Base-by-base conservation (phyloP, 2,888 invertebrate species). In the Tyria jacobaeae region DNA sequence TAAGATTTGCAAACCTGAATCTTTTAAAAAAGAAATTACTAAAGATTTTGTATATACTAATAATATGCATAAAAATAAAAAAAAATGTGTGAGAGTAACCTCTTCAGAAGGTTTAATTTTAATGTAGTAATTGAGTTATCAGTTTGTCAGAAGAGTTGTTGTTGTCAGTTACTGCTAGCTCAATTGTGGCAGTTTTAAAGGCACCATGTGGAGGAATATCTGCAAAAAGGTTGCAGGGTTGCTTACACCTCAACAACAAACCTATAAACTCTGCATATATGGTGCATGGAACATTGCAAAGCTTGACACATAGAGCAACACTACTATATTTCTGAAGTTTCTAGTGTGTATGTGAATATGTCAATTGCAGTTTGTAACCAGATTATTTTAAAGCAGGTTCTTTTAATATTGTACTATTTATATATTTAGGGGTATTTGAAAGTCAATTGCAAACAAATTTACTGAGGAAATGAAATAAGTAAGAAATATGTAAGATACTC, bases 331-430 rank as follows among this genome's bases (percentile, higher is more conserved):
- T 37, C 64, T 72, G 4, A 14, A 58, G 37, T 60, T 53, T 41
- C 57, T 59, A 14, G 7, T 44, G 44, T 21, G 21, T 53, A 56
- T 58, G 62, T 59, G 57, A 68, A 60, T 61, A 60, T 78, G 90
- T 90, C 90, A 90, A 90, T 85, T 90, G 90, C 90, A 90, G 90
- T 90, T 90, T 90, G 90, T 82, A 76, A 55, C 21, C 17, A 44
- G 31, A 44, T 15, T 15, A 31, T 39, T 21, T 31, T 14, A 17
- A 48, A 31, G 15, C 17, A 41, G n/a, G n/a, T n/a, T n/a, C 41
- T 10, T 41, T 41, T 17, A 41, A 17, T 41, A 41, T 17, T 41
- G 21, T 17, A 41, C 9, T 44, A 12, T 21, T 39, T 25, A 15
- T 39, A 27, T 39, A 3, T 6, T 2, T 7, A 31, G 3, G 21